phyloP scores from a whole-genome alignment of 2,888 invertebrate species.

The Nomada lathburiana region DNA sequence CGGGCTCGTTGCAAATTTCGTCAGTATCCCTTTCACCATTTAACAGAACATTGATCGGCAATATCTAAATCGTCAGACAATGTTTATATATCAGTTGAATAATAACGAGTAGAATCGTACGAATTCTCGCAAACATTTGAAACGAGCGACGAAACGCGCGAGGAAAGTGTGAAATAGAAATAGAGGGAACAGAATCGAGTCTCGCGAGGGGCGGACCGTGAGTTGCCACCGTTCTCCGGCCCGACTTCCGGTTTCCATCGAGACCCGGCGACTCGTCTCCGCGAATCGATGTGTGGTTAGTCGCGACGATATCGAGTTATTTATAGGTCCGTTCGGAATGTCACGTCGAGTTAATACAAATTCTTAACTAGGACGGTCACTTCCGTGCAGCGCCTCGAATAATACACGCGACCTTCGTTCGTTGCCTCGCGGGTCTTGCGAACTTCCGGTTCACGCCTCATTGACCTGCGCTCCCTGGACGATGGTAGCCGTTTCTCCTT shows the following conservation, averaged over 20 bases:
- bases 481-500: no score
- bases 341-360: slow-evolving; percentile 36
- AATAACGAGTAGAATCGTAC: background rate
- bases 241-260: slow-evolving; percentile 57
- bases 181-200: slow-evolving; percentile 7
- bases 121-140: no score
- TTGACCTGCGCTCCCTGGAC: background rate
- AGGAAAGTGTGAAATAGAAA: background rate
- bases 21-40: background rate
- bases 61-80: background rate
- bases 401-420: slow-evolving; percentile 35
- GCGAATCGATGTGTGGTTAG: slow-evolving; percentile 64
- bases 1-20: slow-evolving; percentile 18
- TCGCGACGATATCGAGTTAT: slow-evolving; percentile 66
- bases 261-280: slow-evolving; percentile 52
- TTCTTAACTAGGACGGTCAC: slow-evolving; percentile 35
- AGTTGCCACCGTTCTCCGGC: background rate
- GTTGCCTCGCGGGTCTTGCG: background rate
- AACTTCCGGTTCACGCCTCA: slow-evolving; percentile 18
- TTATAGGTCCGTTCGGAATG: slow-evolving; percentile 54
- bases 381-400: slow-evolving; percentile 46
- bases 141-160: background rate
- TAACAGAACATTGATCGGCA: background rate
- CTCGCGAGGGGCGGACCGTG: background rate
- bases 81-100: background rate